phyloP scores from a whole-genome alignment of 2,888 invertebrate genomes.

The Philopedon plagiatum region DNA sequence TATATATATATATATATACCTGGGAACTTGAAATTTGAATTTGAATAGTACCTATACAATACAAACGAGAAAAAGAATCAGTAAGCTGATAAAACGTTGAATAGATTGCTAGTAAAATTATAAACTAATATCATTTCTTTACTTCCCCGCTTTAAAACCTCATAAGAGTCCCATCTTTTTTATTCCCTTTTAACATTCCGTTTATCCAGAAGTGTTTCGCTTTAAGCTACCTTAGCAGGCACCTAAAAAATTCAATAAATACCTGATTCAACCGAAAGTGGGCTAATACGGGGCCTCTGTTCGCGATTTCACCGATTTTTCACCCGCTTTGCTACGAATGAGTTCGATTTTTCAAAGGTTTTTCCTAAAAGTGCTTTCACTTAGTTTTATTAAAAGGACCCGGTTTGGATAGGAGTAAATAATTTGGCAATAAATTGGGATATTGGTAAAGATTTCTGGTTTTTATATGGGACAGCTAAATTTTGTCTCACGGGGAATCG shows the following conservation, averaged over 20 bases:
- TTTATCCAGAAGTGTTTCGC: conserved; percentile 12
- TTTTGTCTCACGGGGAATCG: not conserved
- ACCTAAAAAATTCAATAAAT: conserved; percentile 47
- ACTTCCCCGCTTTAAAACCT: not conserved
- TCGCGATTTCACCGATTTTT: conserved; percentile 49
- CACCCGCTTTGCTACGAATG: conserved; percentile 46
- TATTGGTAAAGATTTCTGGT: conserved; percentile 27
- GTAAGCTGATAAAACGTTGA: too few relatives aligned
- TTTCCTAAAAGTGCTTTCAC: conserved; percentile 45
- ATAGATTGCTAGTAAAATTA: too few relatives aligned
- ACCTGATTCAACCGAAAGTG: conserved; percentile 44
- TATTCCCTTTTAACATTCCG: conserved; percentile 18
- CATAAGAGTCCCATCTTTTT: not conserved
- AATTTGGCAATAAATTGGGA: conserved; percentile 39
- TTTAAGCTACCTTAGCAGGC: conserved; percentile 6
- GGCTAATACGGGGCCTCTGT: conserved; percentile 47
- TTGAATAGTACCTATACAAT: too few relatives aligned
- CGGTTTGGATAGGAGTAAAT: conserved; percentile 35
- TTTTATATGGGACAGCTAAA: conserved; percentile 21
- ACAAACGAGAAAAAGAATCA: too few relatives aligned
- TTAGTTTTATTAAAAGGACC: conserved; percentile 42
- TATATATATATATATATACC: too few relatives aligned
- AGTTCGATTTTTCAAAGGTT: conserved; percentile 48
- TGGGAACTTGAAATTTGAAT: too few relatives aligned
- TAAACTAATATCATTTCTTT: too few relatives aligned